Evolutionary conservation across 2,888 invertebrate genomes (phyloP).

Genomic region (Scrobipalpa costella): DNA sequence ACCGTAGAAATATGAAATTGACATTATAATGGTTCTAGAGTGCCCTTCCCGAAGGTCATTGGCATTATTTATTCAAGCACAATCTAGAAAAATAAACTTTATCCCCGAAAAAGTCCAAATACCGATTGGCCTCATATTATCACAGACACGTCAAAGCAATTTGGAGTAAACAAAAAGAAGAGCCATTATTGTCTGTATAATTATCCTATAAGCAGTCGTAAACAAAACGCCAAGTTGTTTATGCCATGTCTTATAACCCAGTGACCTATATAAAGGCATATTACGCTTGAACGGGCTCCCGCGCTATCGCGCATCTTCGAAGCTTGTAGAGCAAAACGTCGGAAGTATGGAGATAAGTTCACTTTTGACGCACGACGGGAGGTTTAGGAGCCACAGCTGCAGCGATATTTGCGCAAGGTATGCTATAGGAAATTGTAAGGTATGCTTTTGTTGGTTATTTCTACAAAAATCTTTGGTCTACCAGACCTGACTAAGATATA

Average conservation of each 20-base stretch:
- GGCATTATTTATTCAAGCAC: too few species aligned
- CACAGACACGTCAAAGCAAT: slow-evolving; percentile 7
- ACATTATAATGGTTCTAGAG: too few species aligned
- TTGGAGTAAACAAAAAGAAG: slow-evolving; percentile 14
- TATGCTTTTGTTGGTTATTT: too few species aligned
- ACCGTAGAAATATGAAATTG: too few species aligned
- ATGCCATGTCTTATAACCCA: slow-evolving; percentile 33
- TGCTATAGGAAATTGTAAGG: too few species aligned
- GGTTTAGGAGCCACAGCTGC: background rate
- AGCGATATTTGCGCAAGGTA: background rate
- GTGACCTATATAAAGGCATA: slow-evolving; percentile 41
- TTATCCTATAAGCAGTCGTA: slow-evolving; percentile 22
- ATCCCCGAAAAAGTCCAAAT: background rate
- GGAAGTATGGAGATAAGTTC: slow-evolving; percentile 20
- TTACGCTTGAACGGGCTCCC: slow-evolving; percentile 4
- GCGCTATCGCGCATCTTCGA: slow-evolving; percentile 17
- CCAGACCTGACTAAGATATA: too few species aligned
- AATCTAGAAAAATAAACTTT: too few species aligned
- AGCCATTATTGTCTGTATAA: slow-evolving; percentile 20
- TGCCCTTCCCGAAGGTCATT: too few species aligned
- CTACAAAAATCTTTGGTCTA: too few species aligned
- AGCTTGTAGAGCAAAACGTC: slow-evolving; percentile 12
- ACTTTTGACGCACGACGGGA: slow-evolving; percentile 1
- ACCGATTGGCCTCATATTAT: background rate
- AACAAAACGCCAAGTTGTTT: slow-evolving; percentile 17